A percentile compares a stretch with the other conserved stretches of the same genome.
phyloP scores from a whole-genome alignment of 2,888 invertebrate species.

The Spicauda simplicius region DNA sequence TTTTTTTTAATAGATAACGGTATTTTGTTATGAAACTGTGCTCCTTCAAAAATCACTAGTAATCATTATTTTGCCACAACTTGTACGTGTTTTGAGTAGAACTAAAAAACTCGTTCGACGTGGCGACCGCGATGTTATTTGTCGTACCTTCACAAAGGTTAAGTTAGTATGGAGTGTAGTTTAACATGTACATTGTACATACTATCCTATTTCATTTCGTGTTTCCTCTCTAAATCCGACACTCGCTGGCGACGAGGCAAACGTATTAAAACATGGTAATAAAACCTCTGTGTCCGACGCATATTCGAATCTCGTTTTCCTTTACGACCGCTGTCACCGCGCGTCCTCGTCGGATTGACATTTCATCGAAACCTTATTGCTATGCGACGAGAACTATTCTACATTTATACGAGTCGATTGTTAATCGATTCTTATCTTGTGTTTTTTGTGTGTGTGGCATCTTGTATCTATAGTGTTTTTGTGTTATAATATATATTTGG shows the following conservation, averaged over 20 bases:
- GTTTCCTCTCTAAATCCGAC: not conserved
- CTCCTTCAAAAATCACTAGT: too few species aligned
- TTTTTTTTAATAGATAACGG: too few species aligned
- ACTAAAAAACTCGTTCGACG: too few species aligned
- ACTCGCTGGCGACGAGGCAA: not conserved
- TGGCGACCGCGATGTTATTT: too few species aligned
- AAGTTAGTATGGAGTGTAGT: too few species aligned
- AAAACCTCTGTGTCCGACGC: constrained; percentile 4
- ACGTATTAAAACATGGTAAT: not conserved
- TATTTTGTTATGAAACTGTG: too few species aligned
- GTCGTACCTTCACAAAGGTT: too few species aligned
- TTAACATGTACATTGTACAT: too few species aligned
- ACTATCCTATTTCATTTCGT: not conserved
- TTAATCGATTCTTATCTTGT: constrained; percentile 3
- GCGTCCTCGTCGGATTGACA: constrained; percentile 21
- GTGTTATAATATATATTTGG: not conserved
- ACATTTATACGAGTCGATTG: constrained; percentile 12
- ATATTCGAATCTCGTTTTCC: constrained; percentile 25
- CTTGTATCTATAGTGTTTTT: not conserved
- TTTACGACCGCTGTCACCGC: constrained; percentile 20
- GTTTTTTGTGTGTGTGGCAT: not conserved
- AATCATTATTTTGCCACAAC: too few species aligned
- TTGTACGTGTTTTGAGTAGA: too few species aligned
- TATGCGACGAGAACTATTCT: constrained; percentile 10
- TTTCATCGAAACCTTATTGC: constrained; percentile 23